Evolutionary conservation across 2,888 invertebrate species (phyloP), one percentile per base, ranked within the genome.

Genomic region (Onthophagus sagittarius): DNA sequence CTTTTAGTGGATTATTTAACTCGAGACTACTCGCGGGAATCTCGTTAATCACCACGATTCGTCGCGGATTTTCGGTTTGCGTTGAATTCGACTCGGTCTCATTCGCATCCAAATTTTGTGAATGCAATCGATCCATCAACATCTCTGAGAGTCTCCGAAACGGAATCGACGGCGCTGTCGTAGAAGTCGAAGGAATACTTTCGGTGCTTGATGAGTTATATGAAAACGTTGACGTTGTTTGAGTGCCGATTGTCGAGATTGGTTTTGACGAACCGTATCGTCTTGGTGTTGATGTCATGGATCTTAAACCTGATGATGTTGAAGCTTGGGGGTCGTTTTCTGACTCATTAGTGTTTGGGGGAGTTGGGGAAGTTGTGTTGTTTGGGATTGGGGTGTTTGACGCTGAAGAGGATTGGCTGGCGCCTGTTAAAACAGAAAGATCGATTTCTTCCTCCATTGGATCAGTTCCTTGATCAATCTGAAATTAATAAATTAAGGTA

Each of bases 401-500:
- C 5, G 70, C 71, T 33, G 75, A 63, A 39, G 70, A 81, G 0
- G 86, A 85, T 5, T 85, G 84, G 0, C 85, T 86, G 0, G 86
- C 83, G 2, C 85, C 83, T 23, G 78, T 79, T 65, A 78, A 77
- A 62, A 78, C 79, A 53, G 79, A 81, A 11, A 82, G 80, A 74
- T 89, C 89, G 0, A 88, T 85, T 80, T 67, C 67, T 67, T 67
- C 67, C 23, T 91, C 91, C 91, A 91, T 91, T 0, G 91, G 91
- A 81, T 92, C 91, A 0, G 92, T 91, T 3, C 91, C 91, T 72
- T 91, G 89, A 80, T 92, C 91, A 78, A 89, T 91, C 91, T 91
- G 81, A 33, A 82, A 62, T 70, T 69, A 71, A 72, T 2, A 73
- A 64, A 63, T 13, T 33, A 67, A 63, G 39, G 72, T 72, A 5